Conservation (phyloP, 1,140 invertebrate species). For the Portunus trituberculatus region DNA sequence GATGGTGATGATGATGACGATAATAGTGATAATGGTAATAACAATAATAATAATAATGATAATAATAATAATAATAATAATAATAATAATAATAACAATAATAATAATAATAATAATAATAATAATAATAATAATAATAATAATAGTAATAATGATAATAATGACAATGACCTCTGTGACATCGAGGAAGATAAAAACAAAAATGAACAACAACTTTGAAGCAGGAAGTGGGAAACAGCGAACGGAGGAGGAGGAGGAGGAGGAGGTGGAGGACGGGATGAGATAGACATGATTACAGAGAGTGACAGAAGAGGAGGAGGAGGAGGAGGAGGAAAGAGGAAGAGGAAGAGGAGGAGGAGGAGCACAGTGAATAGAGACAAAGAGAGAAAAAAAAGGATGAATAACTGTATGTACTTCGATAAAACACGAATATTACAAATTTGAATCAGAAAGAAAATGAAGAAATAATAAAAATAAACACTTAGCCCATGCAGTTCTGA, state of each 20-base stretch:
- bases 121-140: conserved; percentile 26
- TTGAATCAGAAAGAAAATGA: neutral
- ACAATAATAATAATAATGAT: too few relatives aligned
- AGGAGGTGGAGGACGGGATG: neutral
- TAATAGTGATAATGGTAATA: too few relatives aligned
- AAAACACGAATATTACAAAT: neutral
- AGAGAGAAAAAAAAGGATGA: neutral
- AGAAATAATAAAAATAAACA: neutral
- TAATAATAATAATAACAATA: neutral
- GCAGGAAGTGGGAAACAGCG: neutral
- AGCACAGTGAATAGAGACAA: neutral
- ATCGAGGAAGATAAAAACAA: neutral
- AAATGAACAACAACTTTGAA: too few relatives aligned
- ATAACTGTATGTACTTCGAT: too few relatives aligned
- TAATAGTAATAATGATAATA: conserved; percentile 26
- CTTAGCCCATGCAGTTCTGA: too few relatives aligned
- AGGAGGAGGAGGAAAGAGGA: neutral
- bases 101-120: conserved; percentile 16
- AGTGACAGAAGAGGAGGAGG: neutral
- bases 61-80: too few relatives aligned
- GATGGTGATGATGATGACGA: too few relatives aligned
- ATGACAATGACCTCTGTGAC: neutral
- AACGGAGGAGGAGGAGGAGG: neutral
- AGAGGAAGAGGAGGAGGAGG: neutral
- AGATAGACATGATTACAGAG: neutral